Base-by-base conservation (phyloP, 2,797 vertebrate genomes). In the Acanthopagrus latus region DNA sequence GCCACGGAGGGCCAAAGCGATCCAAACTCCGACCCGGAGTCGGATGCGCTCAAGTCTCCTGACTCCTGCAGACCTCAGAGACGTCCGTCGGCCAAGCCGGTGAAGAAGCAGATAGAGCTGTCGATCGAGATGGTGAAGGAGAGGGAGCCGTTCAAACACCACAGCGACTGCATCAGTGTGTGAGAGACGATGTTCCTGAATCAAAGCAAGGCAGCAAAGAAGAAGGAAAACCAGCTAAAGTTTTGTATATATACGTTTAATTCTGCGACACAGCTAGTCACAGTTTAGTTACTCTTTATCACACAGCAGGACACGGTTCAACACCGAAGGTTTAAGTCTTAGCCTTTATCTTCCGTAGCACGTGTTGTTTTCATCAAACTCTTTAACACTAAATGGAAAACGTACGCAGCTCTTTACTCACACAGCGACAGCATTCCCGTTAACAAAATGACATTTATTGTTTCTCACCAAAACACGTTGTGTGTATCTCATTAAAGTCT, bases 121-220 rank as follows among this genome's bases (percentile, higher is more conserved):
- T 90, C 89, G 54, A 89, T 91, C 16, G 88, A 93, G 78, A 84
- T 91, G 76, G 87, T 92, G 56, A 92, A 74, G 76, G 91, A 88
- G 43, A 79, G 73, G 71, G 74, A 85, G 68, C 78, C 68, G 27
- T 52, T 62, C 33, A 29, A 51, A 1, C 7, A 74, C 50, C 81
- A 85, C 16, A 71, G 46, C 12, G 81, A 87, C 59, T 82, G 71
- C 72, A 76, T 84, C n/a, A 85, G 85, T 7, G 84, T 91, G 58
- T 83, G 75, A 83, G 9, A 41, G 47, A 63, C 33, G 0, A 43
- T 20, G 9, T 25, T 48, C 14, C 52, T 3, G 51, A 47, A 25
- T 48, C 25, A 41, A 23, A 62, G 12, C 17, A 18, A 3, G 2
- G 14, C 5, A 13, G 18, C 27, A 18, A n/a, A 59, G 21, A 0